These are phyloP conservation scores for Anthophora plumipes DNA, from an alignment of 2,888 invertebrate species.

Conservation along the genomic window DNA sequence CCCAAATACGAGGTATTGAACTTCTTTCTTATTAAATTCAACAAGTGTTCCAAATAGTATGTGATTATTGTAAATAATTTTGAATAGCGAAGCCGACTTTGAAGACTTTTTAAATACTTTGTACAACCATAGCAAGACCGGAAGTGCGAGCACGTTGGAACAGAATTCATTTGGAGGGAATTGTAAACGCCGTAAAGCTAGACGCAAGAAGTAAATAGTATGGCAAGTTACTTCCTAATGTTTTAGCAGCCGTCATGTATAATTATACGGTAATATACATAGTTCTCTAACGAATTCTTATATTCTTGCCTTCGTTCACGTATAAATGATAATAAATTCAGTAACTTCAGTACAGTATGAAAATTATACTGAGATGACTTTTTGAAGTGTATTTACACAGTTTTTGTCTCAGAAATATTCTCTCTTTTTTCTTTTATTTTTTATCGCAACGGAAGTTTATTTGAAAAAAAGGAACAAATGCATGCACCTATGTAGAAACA, in stretches of 20 bases:
- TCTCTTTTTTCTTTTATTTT: conserved; percentile 40
- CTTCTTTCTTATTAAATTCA: not conserved
- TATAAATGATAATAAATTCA: conserved; percentile 46
- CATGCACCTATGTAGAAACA: conserved; percentile 9
- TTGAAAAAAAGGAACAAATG: conserved; percentile 34
- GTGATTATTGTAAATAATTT: not conserved
- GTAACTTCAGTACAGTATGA: conserved; percentile 55
- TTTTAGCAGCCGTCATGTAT: conserved; percentile 74
- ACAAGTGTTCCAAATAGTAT: not conserved
- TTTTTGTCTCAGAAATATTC: conserved; percentile 39
- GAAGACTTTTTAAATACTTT: conserved; percentile 93
- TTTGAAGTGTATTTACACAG: conserved; percentile 26
- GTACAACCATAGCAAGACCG: conserved; percentile 88
- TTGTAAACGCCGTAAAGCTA: conserved; percentile 81
- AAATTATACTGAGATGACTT: conserved; percentile 40
- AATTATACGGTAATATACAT: conserved; percentile 76
- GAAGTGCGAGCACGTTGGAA: conserved; percentile 82
- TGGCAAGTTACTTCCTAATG: conserved; percentile 65
- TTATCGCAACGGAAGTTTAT: conserved; percentile 30
- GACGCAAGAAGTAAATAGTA: conserved; percentile 80
- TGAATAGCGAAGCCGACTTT: conserved; percentile 89
- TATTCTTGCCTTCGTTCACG: conserved; percentile 63
- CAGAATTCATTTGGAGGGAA: conserved; percentile 79
- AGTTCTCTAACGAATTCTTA: conserved; percentile 72
- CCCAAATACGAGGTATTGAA: conserved; percentile 79